phyloP scores from a whole-genome alignment of 2,797 vertebrate genomes.

The Mormyrops attenuatus region DNA sequence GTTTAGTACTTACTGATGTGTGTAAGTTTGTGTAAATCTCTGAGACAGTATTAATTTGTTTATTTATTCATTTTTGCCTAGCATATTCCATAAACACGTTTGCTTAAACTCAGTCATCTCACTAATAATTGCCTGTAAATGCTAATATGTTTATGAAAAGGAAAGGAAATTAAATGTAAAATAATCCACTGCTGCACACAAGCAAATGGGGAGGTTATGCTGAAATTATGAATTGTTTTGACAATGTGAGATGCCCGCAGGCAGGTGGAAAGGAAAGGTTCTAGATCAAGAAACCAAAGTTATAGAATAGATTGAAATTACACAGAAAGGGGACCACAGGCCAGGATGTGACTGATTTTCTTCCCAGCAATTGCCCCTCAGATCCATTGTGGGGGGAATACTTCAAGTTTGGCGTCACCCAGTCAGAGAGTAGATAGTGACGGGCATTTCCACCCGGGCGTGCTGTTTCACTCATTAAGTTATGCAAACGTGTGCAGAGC shows the following conservation, averaged over 20 bases:
- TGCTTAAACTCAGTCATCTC: background rate
- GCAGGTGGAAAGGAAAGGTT: background rate
- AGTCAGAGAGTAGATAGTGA: background rate
- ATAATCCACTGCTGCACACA: background rate
- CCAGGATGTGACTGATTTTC: background rate
- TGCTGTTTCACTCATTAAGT: background rate
- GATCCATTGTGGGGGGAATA: background rate
- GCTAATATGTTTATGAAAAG: slow-evolving; percentile 13
- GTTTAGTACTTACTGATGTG: background rate
- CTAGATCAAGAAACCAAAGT: background rate
- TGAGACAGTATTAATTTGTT: background rate
- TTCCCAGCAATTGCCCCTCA: background rate
- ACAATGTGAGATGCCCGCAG: background rate
- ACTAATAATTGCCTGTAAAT: slow-evolving; percentile 3
- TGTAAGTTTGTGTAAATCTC: background rate
- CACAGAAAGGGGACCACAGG: background rate
- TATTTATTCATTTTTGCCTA: background rate
- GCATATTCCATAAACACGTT: background rate
- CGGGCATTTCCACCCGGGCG: background rate
- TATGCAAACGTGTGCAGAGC: background rate
- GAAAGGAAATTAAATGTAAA: slow-evolving; percentile 15
- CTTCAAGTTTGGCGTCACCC: background rate
- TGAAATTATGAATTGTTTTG: slow-evolving; percentile 9
- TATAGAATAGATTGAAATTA: background rate
- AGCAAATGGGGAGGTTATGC: slow-evolving; percentile 8